A percentile compares a stretch with the other conserved stretches of the same genome.
Evolutionary conservation across 2,113 vertebrate genomes (phyloP).

Genomic region (Callipepla squamata): DNA sequence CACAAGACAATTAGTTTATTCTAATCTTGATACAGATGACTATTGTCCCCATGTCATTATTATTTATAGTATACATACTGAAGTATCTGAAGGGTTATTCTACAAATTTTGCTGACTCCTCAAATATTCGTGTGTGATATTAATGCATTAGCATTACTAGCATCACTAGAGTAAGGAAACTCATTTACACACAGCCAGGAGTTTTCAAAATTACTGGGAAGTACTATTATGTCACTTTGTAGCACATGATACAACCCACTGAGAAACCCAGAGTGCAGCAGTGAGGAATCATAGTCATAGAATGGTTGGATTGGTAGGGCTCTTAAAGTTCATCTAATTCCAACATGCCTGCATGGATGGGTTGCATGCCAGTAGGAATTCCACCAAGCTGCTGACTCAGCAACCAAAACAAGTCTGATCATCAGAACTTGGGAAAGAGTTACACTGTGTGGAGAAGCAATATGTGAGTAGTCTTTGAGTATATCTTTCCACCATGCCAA

Average conservation of each 20-base stretch:
- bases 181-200: neutral
- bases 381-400: neutral
- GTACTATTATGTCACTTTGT: neutral
- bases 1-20: neutral
- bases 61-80: neutral
- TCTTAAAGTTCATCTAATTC: neutral
- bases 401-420: neutral
- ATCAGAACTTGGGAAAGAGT: neutral
- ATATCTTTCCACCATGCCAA: neutral
- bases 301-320: neutral
- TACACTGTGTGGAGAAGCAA: neutral
- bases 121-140: neutral
- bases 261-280: neutral
- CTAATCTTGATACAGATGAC: neutral
- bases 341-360: neutral
- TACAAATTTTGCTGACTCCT: neutral
- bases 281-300: neutral
- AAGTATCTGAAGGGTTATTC: neutral
- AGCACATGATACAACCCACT: neutral
- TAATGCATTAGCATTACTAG: neutral
- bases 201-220: neutral
- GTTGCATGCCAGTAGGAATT: neutral
- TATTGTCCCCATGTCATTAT: neutral
- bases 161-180: neutral
- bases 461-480: neutral